Conservation (phyloP, 1,140 invertebrate genomes). For the Bombus picipes region DNA sequence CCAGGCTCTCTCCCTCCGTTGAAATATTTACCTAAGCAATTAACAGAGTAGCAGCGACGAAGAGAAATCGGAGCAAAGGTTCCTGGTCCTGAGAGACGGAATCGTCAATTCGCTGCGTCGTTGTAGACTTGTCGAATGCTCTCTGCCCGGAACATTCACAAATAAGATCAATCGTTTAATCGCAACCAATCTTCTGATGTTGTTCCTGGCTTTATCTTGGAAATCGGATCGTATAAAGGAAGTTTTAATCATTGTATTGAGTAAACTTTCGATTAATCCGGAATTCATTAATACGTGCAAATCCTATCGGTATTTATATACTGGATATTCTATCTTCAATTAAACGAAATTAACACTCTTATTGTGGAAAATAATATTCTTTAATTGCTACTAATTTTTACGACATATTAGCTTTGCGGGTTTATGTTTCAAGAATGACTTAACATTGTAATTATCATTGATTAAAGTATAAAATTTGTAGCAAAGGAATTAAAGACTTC, state of each 20-base stretch:
- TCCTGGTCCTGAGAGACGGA: background rate
- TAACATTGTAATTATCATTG: too few species aligned
- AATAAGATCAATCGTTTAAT: background rate
- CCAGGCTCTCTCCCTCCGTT: background rate
- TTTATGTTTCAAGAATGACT: too few species aligned
- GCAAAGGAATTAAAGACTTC: too few species aligned
- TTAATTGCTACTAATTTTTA: too few species aligned
- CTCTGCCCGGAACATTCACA: background rate
- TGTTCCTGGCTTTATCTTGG: background rate
- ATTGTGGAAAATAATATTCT: background rate
- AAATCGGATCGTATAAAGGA: background rate
- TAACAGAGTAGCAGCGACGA: background rate
- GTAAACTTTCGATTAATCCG: background rate
- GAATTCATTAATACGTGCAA: background rate
- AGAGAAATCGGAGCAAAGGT: background rate
- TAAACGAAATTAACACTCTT: background rate
- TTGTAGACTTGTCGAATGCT: background rate
- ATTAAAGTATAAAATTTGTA: background rate
- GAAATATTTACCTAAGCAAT: conserved; percentile 38
- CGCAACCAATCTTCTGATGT: background rate
- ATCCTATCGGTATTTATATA: background rate
- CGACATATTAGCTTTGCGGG: too few species aligned
- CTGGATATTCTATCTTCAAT: background rate
- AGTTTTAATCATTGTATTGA: background rate
- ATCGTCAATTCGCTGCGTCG: background rate